phyloP scores from a whole-genome alignment of 2,888 invertebrate species.

The Cryptosula pallasiana region DNA sequence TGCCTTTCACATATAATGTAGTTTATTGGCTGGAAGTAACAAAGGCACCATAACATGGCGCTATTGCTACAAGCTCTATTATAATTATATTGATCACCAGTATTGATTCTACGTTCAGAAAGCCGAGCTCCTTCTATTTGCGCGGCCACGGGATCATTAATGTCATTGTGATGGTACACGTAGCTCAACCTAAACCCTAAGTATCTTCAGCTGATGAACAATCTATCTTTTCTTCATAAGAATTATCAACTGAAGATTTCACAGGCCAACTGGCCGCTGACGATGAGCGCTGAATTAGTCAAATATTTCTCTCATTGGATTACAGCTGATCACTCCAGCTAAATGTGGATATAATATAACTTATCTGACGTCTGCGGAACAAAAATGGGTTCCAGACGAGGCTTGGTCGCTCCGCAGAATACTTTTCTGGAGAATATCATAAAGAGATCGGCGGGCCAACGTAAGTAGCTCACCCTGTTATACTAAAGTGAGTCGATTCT shows the following conservation, averaged over 20 bases:
- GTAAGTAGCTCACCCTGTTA: no score
- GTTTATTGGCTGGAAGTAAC: neutral
- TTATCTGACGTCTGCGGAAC: neutral
- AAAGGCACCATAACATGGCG: neutral
- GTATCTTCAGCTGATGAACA: no score
- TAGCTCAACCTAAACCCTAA: neutral
- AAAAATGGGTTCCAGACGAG: slow-evolving; percentile 55
- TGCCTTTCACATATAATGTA: no score
- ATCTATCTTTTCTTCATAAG: no score
- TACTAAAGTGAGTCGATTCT: no score
- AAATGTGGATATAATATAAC: no score
- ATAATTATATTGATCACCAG: slow-evolving; percentile 8
- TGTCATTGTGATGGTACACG: neutral
- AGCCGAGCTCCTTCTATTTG: neutral
- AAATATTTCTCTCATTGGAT: no score
- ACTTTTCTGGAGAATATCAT: slow-evolving; percentile 99
- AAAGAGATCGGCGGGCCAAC: slow-evolving; percentile 93
- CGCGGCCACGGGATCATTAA: neutral
- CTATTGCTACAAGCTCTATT: neutral
- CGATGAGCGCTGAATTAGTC: no score
- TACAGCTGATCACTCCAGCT: no score
- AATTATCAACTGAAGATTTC: no score
- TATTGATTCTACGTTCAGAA: slow-evolving; percentile 11
- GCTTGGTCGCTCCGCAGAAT: slow-evolving; percentile 99
- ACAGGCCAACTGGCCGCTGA: no score